Evolutionary conservation across 2,888 invertebrate genomes (phyloP).

Genomic region (Exephanes ischioxanthus): DNA sequence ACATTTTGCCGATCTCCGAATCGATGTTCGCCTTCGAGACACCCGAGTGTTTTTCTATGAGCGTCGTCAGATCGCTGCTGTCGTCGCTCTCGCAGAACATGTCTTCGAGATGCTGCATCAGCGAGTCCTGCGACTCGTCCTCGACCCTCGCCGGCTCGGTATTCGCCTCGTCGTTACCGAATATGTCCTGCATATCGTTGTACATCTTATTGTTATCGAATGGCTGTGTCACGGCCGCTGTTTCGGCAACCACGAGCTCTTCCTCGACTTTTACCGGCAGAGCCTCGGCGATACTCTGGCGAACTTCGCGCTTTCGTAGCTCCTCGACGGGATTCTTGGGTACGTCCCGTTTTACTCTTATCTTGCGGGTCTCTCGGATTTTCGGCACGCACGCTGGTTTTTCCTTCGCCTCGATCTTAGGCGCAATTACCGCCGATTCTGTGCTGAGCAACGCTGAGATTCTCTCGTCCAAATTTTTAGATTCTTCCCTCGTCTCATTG

Average conservation of each 20-base stretch:
- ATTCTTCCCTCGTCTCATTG: background rate
- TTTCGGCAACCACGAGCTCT: background rate
- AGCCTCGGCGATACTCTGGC: background rate
- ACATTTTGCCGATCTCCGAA: slow-evolving; percentile 77
- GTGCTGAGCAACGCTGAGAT: slow-evolving; percentile 40
- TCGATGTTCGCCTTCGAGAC: slow-evolving; percentile 76
- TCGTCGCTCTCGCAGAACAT: slow-evolving; percentile 82
- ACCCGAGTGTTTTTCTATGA: slow-evolving; percentile 80
- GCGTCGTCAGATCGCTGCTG: slow-evolving; percentile 78
- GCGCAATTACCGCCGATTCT: background rate
- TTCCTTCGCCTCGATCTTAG: background rate
- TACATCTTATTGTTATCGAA: slow-evolving; percentile 45
- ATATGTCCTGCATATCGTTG: slow-evolving; percentile 65
- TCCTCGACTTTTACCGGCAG: background rate
- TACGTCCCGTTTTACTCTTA: slow-evolving; percentile 24
- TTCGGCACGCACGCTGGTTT: slow-evolving; percentile 4
- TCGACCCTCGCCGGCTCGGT: slow-evolving; percentile 61
- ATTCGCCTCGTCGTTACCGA: slow-evolving; percentile 60
- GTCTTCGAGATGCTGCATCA: slow-evolving; percentile 80
- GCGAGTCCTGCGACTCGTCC: slow-evolving; percentile 78
- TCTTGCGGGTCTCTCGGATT: slow-evolving; percentile 14
- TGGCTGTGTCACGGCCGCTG: background rate
- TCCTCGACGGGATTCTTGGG: slow-evolving; percentile 11
- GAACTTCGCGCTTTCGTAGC: slow-evolving; percentile 8
- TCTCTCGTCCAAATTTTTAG: slow-evolving; percentile 52